A percentile compares a stretch with the other conserved stretches of the same genome.
These are phyloP conservation scores for Lontra canadensis DNA, from an alignment of 2,113 vertebrate genomes.

Conservation along the genomic window DNA sequence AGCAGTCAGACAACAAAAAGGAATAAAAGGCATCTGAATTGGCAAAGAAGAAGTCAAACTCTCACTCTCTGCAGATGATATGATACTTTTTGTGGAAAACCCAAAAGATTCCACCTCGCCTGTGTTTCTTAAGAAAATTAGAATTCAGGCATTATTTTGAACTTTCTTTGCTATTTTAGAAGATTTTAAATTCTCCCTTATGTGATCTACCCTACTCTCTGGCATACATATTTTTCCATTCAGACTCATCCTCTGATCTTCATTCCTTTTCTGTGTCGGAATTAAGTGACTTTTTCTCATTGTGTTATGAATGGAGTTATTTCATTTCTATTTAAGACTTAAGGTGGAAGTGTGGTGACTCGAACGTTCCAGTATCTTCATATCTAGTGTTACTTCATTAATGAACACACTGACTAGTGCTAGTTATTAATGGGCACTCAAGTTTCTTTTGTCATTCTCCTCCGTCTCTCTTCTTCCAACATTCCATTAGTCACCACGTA, in stretches of 20 bases:
- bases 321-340: background rate
- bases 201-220: background rate
- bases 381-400: background rate
- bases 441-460: background rate
- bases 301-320: background rate
- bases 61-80: no score
- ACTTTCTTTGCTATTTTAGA: background rate
- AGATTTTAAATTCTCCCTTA: background rate
- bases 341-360: background rate
- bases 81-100: no score
- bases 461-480: background rate
- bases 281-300: background rate
- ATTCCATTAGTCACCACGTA: background rate
- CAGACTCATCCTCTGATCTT: background rate
- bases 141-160: background rate
- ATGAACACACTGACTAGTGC: background rate
- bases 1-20: no score
- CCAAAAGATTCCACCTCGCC: no score
- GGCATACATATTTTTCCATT: background rate
- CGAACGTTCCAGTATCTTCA: background rate
- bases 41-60: no score
- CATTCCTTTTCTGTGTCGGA: background rate
- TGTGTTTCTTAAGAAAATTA: conserved; percentile 1
- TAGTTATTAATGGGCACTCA: background rate
- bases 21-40: no score